Conservation (phyloP, 2,888 invertebrate genomes). For the Noctua janthe region DNA sequence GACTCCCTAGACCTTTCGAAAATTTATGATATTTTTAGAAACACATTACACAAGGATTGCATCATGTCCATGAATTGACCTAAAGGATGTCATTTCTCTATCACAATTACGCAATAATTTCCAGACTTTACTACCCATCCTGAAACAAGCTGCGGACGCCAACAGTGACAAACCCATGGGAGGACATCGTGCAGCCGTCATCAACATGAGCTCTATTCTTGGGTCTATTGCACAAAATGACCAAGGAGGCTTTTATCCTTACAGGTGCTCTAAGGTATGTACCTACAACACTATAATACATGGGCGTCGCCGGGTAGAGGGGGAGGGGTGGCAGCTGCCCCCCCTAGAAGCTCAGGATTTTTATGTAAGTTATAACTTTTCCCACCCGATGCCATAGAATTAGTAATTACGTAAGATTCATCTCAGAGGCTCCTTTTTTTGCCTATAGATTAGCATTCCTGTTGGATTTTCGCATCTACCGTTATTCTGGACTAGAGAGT, state of each 20-base stretch:
- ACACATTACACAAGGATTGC: background rate
- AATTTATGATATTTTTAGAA: background rate
- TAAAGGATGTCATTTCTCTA: background rate
- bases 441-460: too few species aligned
- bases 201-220: conserved; percentile 96
- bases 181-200: conserved; percentile 92
- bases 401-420: too few species aligned
- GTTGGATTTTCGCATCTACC: too few species aligned
- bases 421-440: too few species aligned
- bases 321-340: too few species aligned
- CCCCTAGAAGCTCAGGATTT: too few species aligned
- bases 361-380: too few species aligned
- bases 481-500: too few species aligned
- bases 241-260: conserved; percentile 95
- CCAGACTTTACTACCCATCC: conserved; percentile 93
- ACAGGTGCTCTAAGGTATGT: conserved; percentile 95
- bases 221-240: conserved; percentile 94
- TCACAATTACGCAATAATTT: conserved; percentile 5
- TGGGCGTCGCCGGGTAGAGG: too few species aligned
- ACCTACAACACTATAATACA: conserved; percentile 40
- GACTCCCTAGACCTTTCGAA: background rate
- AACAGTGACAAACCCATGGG: conserved; percentile 90
- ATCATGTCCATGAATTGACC: background rate
- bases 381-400: too few species aligned
- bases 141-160: conserved; percentile 92